Percentiles rank a stretch among this genome's conserved stretches.
phyloP scores from a whole-genome alignment of 2,797 vertebrate genomes.

The Tapera naevia region DNA sequence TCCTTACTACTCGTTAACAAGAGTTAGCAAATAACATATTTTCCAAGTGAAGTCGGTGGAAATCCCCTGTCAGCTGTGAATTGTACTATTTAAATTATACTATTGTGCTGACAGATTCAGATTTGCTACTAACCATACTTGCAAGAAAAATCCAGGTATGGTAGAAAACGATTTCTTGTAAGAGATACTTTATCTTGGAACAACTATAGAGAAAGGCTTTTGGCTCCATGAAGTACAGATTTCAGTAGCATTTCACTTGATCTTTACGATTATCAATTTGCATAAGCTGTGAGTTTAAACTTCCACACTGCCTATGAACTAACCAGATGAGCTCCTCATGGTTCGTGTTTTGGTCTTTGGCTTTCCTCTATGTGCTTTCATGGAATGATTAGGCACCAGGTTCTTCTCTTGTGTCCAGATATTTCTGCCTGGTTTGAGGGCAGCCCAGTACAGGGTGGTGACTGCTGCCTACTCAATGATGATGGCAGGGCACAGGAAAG shows the following conservation, averaged over 20 bases:
- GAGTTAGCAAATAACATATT: conserved; percentile 62
- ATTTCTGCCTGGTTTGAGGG: not conserved
- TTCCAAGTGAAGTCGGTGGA: conserved; percentile 61
- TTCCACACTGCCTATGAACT: not conserved
- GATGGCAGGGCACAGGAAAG: not conserved
- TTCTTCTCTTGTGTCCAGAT: not conserved
- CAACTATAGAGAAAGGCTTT: conserved; percentile 15
- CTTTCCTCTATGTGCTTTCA: not conserved
- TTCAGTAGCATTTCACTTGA: conserved; percentile 28
- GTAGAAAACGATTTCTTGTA: conserved; percentile 43
- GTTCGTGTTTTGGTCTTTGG: not conserved
- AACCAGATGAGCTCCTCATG: not conserved
- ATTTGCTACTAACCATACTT: conserved; percentile 51
- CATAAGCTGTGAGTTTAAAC: not conserved
- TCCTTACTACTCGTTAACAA: conserved; percentile 54
- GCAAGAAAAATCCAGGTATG: conserved; percentile 43
- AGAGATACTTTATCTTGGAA: conserved; percentile 45
- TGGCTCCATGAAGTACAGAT: not conserved
- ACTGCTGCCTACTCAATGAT: not conserved
- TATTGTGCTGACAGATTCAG: conserved; percentile 63
- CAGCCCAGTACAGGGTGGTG: not conserved
- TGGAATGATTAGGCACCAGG: not conserved
- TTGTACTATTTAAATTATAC: conserved; percentile 63
- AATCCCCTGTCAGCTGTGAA: conserved; percentile 70
- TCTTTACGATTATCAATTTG: not conserved